These are phyloP conservation scores for Rhodinocichla rosea DNA, from an alignment of 2,113 vertebrate species.

Conservation along the genomic window DNA sequence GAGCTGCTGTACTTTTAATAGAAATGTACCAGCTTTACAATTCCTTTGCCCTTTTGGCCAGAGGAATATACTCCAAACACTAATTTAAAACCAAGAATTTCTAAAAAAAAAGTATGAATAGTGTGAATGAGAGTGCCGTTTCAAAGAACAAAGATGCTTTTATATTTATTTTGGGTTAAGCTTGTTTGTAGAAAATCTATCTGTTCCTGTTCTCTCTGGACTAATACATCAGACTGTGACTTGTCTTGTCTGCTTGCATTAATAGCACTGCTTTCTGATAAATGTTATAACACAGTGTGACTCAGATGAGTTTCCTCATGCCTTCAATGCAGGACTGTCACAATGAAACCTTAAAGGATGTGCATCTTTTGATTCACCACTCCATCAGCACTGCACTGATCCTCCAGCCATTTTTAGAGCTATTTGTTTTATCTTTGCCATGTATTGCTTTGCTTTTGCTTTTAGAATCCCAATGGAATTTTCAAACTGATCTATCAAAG, in stretches of 20 bases:
- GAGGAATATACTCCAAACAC: conserved; percentile 33
- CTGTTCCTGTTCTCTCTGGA: conserved; percentile 27
- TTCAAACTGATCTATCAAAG: not conserved
- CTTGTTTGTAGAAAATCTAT: conserved; percentile 16
- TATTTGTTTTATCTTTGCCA: not conserved
- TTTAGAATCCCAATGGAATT: not conserved
- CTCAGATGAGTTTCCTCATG: not conserved
- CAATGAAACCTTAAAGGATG: not conserved
- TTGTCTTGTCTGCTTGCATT: conserved; percentile 18
- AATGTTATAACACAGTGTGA: not conserved
- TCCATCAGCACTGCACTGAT: not conserved
- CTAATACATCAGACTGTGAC: not conserved
- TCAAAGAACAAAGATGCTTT: conserved; percentile 16
- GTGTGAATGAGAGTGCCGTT: not conserved
- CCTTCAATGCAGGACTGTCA: not conserved
- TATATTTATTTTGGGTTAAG: conserved; percentile 17
- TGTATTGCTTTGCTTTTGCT: not conserved
- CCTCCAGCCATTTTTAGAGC: not conserved
- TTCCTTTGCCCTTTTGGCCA: not conserved
- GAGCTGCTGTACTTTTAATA: conserved; percentile 3
- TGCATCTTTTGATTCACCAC: not conserved
- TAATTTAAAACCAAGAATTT: not conserved
- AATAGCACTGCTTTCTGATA: not conserved
- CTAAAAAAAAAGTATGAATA: not conserved
- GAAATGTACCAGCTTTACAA: conserved; percentile 1